Evolutionary conservation across 2,888 invertebrate species (phyloP), one percentile per base, ranked within the genome.

Genomic region (Hymenopus coronatus): DNA sequence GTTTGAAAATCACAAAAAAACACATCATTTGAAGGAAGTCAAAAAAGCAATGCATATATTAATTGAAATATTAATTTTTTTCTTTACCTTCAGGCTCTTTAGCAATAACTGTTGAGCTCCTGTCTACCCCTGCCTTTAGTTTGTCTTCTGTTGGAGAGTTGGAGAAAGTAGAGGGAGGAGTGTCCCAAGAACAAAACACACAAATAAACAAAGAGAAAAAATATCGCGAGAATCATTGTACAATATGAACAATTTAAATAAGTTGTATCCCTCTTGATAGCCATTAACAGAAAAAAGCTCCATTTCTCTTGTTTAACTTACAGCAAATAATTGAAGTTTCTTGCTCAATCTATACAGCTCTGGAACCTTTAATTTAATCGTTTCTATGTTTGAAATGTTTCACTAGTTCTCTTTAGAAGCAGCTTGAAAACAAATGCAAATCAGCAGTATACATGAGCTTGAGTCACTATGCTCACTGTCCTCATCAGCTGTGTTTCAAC

Each of bases 81-180:
- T 90, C 91, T 91, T 92, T 97, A 94, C 97, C 98, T 95, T 98
- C 98, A 92, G 97, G 97, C 93, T 98, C 98, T 96, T 98, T 97
- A 93, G 97, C 97, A 94, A 98, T 98, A 93, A 98, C 98, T 93
- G 98, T 98, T 94, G 97, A 97, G 94, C 97, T 97, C 94, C 98
- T 96, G 95, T 98, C 98, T 94, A 98, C 98, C 93, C 97, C 97
- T 94, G 97, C 97, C 95, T 97, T 97, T 90, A 90, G 90, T 95
- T 97, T 97, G 95, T 97, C 97, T 95, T 97, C 97, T 95, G 97
- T 91, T 90, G 90, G 90, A 90, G 90, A 91, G 89, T 89, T 89
- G 90, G 85, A 88, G 90, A 88, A 54, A 89, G 89, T 85, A 89
- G 86, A 86, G 87, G 89, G 46, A 90, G 88, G 90, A 89, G 88